phyloP scores from a whole-genome alignment of 2,888 invertebrate genomes.

The Charanyca ferruginea region DNA sequence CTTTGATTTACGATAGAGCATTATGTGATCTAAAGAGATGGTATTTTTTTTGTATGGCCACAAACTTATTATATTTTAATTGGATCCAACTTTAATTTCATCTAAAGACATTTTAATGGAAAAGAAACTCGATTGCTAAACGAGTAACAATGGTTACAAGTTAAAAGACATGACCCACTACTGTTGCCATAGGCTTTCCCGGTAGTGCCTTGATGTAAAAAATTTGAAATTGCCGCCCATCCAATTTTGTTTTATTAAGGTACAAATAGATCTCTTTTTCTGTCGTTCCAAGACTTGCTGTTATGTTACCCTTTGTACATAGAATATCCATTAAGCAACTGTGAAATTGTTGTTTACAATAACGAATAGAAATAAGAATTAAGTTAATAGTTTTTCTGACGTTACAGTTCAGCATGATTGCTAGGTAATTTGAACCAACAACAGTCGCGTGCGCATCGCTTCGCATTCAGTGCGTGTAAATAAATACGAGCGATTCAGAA shows the following conservation, averaged over 20 bases:
- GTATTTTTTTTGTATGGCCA: slow-evolving; percentile 15
- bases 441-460: slow-evolving; percentile 55
- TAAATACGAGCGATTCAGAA: slow-evolving; percentile 41
- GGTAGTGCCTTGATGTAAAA: slow-evolving; percentile 27
- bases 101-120: slow-evolving; percentile 28
- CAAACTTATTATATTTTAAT: slow-evolving; percentile 45
- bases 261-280: background rate
- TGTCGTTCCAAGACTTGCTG: background rate
- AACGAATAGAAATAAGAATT: slow-evolving; percentile 4
- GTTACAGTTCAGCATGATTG: slow-evolving; percentile 22
- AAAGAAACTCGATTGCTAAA: slow-evolving; percentile 39
- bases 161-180: slow-evolving; percentile 45
- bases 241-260: background rate
- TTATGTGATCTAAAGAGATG: slow-evolving; percentile 8
- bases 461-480: slow-evolving; percentile 38
- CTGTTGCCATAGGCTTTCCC: slow-evolving; percentile 31
- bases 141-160: slow-evolving; percentile 53
- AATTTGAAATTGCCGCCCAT: slow-evolving; percentile 30
- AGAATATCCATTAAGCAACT: background rate
- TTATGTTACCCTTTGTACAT: background rate
- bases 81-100: slow-evolving; percentile 34
- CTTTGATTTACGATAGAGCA: background rate
- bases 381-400: slow-evolving; percentile 19
- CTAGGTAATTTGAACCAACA: slow-evolving; percentile 30
- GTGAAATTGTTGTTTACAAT: background rate